phyloP scores from a whole-genome alignment of 1,140 invertebrate species.

The Augochlora pura region DNA sequence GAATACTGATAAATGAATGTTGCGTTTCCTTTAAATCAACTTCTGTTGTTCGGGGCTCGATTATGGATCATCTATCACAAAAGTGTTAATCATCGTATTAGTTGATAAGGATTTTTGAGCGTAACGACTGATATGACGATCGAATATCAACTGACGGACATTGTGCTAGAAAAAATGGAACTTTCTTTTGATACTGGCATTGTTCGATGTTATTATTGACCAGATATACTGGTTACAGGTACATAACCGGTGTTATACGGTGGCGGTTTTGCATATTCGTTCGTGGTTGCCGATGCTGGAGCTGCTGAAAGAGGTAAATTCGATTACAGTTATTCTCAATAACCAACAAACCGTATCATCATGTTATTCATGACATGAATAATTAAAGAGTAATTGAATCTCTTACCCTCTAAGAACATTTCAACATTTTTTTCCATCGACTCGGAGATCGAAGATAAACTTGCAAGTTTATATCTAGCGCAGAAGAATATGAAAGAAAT shows the following conservation, averaged over 20 bases:
- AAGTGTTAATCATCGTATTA: no score
- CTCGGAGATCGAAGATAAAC: no score
- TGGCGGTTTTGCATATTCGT: slow-evolving; percentile 67
- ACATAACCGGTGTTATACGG: slow-evolving; percentile 70
- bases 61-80: no score
- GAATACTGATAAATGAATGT: no score
- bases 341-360: background rate
- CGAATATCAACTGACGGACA: background rate
- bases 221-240: background rate
- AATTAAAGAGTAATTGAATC: no score
- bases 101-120: no score
- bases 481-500: no score
- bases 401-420: no score
- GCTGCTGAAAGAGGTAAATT: slow-evolving; percentile 44
- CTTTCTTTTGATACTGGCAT: background rate
- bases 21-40: no score
- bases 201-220: background rate
- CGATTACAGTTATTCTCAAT: background rate
- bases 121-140: background rate
- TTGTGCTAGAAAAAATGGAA: background rate
- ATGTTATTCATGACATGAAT: background rate
- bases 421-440: no score
- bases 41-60: no score
- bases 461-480: no score
- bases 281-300: slow-evolving; percentile 58